These are phyloP conservation scores for Eueides isabella DNA, from an alignment of 1,140 invertebrate species.

Conservation along the genomic window DNA sequence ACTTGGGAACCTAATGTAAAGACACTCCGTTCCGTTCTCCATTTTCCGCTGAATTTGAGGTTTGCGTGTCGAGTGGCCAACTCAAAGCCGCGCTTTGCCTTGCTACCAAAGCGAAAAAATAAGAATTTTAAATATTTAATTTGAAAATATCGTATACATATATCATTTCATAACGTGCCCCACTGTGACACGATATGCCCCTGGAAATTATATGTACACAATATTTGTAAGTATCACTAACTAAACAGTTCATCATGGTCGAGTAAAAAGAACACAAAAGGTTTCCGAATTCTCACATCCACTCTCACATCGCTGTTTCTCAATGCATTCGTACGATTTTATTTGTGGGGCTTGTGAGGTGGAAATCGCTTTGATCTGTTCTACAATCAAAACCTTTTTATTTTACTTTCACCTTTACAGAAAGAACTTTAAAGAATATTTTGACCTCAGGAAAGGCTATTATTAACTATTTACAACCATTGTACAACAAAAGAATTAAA, in stretches of 20 bases:
- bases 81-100: too few species aligned
- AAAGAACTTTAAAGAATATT: background rate
- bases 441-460: background rate
- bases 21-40: too few species aligned
- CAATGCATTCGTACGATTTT: background rate
- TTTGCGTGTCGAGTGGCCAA: too few species aligned
- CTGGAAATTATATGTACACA: too few species aligned
- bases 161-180: too few species aligned
- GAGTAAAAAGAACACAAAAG: background rate
- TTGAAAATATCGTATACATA: too few species aligned
- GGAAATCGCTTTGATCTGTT: slow-evolving; percentile 6
- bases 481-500: too few species aligned
- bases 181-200: too few species aligned
- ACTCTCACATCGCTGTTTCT: background rate
- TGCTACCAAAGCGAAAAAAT: too few species aligned
- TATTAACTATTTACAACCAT: background rate
- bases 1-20: too few species aligned
- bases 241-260: background rate
- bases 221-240: background rate
- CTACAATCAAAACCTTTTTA: slow-evolving; percentile 1
- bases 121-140: too few species aligned
- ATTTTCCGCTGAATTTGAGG: too few species aligned
- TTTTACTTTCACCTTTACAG: slow-evolving; percentile 11
- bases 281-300: background rate
- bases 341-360: slow-evolving; percentile 4